Percentiles rank a stretch among this genome's conserved stretches.
These are phyloP conservation scores for Potorous gilbertii DNA, from an alignment of 2,797 vertebrate genomes.

Conservation along the genomic window DNA sequence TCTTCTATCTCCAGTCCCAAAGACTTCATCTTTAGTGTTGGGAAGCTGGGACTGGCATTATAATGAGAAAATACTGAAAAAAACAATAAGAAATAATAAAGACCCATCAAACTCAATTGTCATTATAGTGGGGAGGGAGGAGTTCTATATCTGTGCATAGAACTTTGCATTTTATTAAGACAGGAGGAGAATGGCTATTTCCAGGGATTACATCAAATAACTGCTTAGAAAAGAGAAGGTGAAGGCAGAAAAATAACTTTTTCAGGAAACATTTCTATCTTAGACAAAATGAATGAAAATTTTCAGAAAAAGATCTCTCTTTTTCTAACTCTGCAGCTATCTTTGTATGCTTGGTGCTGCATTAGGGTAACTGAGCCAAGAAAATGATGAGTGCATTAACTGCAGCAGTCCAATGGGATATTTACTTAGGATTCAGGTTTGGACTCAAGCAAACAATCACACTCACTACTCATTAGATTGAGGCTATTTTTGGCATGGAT, in stretches of 20 bases:
- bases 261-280: neutral
- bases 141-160: neutral
- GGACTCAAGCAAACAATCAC: neutral
- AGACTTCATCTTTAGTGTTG: neutral
- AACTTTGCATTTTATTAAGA: neutral
- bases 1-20: neutral
- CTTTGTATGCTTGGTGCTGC: neutral
- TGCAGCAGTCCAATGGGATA: neutral
- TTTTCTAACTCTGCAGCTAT: neutral
- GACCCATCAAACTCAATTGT: neutral
- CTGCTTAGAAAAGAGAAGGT: neutral
- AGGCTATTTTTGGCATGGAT: neutral
- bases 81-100: neutral
- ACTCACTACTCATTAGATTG: neutral
- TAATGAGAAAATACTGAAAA: neutral
- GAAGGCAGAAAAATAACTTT: neutral
- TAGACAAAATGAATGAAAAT: neutral
- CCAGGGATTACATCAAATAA: neutral
- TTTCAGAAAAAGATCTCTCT: neutral
- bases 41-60: neutral
- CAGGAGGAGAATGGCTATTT: neutral
- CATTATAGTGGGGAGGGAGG: neutral
- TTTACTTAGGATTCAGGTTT: neutral
- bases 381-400: neutral
- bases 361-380: neutral